Base-by-base conservation (phyloP, 1,140 invertebrate genomes). In the Hyles vespertilio region DNA sequence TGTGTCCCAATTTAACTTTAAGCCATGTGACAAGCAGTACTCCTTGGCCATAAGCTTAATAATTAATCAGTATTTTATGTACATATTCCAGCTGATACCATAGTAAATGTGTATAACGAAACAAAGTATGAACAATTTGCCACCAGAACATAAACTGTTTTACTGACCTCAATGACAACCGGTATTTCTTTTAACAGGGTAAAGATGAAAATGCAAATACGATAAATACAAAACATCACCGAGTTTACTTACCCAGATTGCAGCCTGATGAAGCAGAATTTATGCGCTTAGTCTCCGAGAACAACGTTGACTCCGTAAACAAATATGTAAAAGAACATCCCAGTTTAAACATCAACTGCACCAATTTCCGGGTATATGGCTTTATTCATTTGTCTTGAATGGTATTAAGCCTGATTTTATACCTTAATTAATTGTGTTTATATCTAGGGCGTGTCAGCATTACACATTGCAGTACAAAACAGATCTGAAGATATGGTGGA, bases 401-500 rank as follows among this genome's bases (percentile, higher is more conserved):
- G 7, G 22, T 50, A 50, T 50, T 32, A 50, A 7, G 5, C 33
- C 5, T 34, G 32, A 34, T 33, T 51, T n/a, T 10, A 33, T 10
- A n/a, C 32, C 10, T 33, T 51, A 32, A 51, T 34, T 40, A 9
- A 47, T 33, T 32, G 10, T 56, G 7, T 32, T 40, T 45, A 47
- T 53, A 70, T 66, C 10, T 67, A 91, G 89, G 91, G 91, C 32
- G 71, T 90, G 3, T 90, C 91, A 6, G 91, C 90, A 5, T 82
- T 92, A 5, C 87, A 92, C 59, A 74, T 92, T 53, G 91, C 92
- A 0, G 85, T 92, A 3, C 73, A 84, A 63, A 89, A 88, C 52
- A 73, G 81, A 48, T 88, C 90, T 43, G 74, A 86, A 53, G 61
- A 70, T 3, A 92, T 92, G 89, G 89, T 92, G 3, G 86, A 91